These are phyloP conservation scores for Propithecus coquereli DNA, from an alignment of 2,113 vertebrate genomes.

Conservation along the genomic window DNA sequence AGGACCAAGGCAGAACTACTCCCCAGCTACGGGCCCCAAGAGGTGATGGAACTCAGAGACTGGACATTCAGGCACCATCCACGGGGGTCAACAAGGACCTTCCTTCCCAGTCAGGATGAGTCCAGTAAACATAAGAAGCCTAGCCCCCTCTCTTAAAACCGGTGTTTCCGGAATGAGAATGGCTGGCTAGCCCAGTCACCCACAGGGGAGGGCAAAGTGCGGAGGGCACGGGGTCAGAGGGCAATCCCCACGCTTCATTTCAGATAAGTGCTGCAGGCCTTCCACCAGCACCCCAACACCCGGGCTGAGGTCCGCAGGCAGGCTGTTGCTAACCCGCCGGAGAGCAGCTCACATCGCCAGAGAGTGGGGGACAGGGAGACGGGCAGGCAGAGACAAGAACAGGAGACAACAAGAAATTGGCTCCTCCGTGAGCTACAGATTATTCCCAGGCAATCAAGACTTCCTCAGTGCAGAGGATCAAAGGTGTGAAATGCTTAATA, in stretches of 20 bases:
- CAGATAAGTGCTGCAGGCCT: not conserved
- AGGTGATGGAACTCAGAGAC: not conserved
- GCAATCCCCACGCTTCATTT: not conserved
- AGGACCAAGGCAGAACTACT: not conserved
- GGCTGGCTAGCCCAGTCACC: not conserved
- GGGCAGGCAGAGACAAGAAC: not conserved
- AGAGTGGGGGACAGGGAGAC: not conserved
- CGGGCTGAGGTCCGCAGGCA: not conserved
- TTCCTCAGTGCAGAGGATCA: conserved; percentile 33
- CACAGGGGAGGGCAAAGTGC: not conserved
- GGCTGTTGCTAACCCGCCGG: not conserved
- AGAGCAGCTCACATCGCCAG: not conserved
- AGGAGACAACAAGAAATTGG: not conserved
- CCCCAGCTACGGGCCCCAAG: not conserved
- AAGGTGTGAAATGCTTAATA: not conserved
- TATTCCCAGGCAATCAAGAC: not conserved
- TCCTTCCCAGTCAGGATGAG: not conserved
- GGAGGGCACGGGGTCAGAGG: not conserved
- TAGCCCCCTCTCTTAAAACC: not conserved
- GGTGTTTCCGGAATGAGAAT: not conserved
- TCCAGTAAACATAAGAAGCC: not conserved
- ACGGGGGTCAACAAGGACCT: not conserved
- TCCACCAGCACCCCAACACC: not conserved
- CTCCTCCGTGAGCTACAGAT: not conserved
- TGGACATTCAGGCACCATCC: not conserved